Base-by-base conservation (phyloP, 2,113 vertebrate species). In the Lynx canadensis region DNA sequence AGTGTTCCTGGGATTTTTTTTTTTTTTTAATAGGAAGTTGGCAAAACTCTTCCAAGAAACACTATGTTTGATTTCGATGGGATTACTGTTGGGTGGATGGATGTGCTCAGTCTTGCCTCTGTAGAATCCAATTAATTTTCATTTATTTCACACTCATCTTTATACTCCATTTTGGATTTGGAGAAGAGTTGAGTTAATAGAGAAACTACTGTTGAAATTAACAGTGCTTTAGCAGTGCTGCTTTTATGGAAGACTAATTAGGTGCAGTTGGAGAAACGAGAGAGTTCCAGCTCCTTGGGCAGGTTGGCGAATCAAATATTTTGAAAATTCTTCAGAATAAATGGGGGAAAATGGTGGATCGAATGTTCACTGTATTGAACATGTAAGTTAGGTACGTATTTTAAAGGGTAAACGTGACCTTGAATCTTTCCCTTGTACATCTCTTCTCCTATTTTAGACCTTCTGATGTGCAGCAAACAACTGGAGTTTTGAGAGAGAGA, bases 11-110 rank as follows among this genome's bases (percentile, higher is more conserved):
- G 63, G 36, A 69, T 84, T 96, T 91, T 66, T 92, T 29, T 8
- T 96, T 89, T 69, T 91, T 29, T 76, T 74, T 21, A 2, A 33
- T 65, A 95, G 87, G 60, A 95, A 97, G 94, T 93, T 96, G 91
- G 95, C 48, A 78, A 66, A 94, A 93, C 92, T 97, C 86, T 95
- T 79, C 92, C 74, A 81, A 96, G 74, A 92, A 94, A 84, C 82
- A 86, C 41, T 84, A 1, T 69, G 23, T 71, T 85, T 95, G 55
- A 80, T 95, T 87, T 86, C 45, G 27, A 45, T 83, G 85, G 63
- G 80, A 63, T 94, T 93, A 29, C 14, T 80, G 29, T 48, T 57
- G 80, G 41, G 12, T 25, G 48, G 41, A 12, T 65, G 48, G 73
- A 86, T 97, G 55, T 93, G 85, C 83, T 89, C 16, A 41, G 79